Evolutionary conservation across 2,113 vertebrate species (phyloP).

Genomic region (Dinomys branickii): DNA sequence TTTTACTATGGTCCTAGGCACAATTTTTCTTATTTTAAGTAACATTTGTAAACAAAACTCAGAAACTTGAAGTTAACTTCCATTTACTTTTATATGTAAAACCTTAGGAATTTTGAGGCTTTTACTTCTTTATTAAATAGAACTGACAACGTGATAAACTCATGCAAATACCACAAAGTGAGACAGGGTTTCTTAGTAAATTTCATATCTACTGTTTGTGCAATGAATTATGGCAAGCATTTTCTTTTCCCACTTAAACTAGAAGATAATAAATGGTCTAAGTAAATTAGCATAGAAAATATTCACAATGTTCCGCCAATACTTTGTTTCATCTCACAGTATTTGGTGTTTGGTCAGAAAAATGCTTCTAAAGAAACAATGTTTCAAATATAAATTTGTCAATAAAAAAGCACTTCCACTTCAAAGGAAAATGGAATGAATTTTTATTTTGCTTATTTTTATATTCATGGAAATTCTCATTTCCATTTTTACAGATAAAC

Average conservation of each 20-base stretch:
- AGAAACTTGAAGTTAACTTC: not conserved
- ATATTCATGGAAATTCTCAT: conserved; percentile 63
- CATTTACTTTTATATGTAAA: not conserved
- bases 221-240: not conserved
- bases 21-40: not conserved
- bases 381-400: conserved; percentile 29
- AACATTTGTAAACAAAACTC: not conserved
- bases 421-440: conserved; percentile 15
- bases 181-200: not conserved
- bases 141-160: not conserved
- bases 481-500: conserved; percentile 60
- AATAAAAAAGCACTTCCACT: conserved; percentile 9
- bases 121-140: not conserved
- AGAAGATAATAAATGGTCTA: not conserved
- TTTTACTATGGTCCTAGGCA: not conserved
- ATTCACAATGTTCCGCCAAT: not conserved
- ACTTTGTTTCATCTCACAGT: not conserved
- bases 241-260: not conserved
- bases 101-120: not conserved
- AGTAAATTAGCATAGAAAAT: not conserved
- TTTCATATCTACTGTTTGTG: not conserved
- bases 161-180: not conserved
- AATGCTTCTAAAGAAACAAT: not conserved
- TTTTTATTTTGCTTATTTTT: conserved; percentile 48
- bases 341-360: conserved; percentile 29